These are phyloP conservation scores for Probosciger aterrimus DNA, from an alignment of 2,113 vertebrate species.

Conservation along the genomic window DNA sequence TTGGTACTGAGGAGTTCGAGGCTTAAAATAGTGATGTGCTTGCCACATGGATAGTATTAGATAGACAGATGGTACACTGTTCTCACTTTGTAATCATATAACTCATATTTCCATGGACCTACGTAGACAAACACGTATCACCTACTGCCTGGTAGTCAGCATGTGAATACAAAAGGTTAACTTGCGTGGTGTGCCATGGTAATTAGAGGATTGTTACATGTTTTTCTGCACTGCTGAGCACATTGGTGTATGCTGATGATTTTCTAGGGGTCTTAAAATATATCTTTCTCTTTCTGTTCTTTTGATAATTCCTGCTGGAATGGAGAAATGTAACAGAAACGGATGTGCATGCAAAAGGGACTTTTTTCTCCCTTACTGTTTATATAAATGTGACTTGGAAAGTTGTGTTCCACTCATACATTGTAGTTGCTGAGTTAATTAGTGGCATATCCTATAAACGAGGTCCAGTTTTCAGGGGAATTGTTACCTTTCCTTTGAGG, in stretches of 20 bases:
- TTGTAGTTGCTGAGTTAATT: constrained; percentile 35
- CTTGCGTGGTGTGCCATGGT: neutral
- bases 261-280: neutral
- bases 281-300: neutral
- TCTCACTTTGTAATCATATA: neutral
- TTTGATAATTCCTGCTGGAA: neutral
- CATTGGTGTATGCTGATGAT: neutral
- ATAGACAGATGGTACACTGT: constrained; percentile 7
- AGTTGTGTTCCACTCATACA: neutral
- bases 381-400: neutral
- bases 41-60: neutral
- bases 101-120: neutral
- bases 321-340: neutral
- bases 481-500: neutral
- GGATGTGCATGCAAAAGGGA: neutral
- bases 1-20: neutral
- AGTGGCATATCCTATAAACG: neutral
- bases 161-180: neutral
- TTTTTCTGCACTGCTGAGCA: neutral
- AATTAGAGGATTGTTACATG: neutral
- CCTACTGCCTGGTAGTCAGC: neutral
- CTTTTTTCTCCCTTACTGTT: constrained; percentile 4
- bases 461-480: neutral
- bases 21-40: constrained; percentile 33
- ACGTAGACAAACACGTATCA: neutral